These are phyloP conservation scores for Gisinianus flammeolus DNA, from an alignment of 2,888 invertebrate genomes.

Conservation along the genomic window DNA sequence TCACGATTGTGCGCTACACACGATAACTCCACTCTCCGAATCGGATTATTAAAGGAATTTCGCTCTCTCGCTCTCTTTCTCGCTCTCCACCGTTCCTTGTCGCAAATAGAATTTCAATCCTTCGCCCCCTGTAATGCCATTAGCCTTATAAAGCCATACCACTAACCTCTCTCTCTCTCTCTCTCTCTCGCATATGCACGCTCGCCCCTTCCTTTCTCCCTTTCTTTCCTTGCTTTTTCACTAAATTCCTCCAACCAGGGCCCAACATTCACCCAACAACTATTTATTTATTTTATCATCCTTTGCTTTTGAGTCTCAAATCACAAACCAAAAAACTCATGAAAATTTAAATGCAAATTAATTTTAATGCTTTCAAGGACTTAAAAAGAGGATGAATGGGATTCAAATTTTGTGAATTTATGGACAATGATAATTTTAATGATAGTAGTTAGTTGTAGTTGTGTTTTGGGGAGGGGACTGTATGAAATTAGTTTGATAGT, in stretches of 20 bases:
- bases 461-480: too few relatives aligned
- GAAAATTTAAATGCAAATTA: too few relatives aligned
- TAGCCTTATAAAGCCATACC: conserved; percentile 40
- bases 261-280: neutral
- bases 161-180: conserved; percentile 7
- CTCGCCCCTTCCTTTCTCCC: conserved; percentile 3
- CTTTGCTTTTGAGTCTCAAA: too few relatives aligned
- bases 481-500: too few relatives aligned
- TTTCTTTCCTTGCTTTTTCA: neutral
- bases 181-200: neutral
- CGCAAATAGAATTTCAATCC: conserved; percentile 44
- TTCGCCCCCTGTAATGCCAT: conserved; percentile 40
- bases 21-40: conserved; percentile 43
- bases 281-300: too few relatives aligned
- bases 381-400: too few relatives aligned
- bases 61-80: conserved; percentile 28
- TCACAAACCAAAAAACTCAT: too few relatives aligned
- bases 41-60: conserved; percentile 44
- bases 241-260: neutral
- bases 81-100: conserved; percentile 34
- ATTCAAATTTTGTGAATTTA: too few relatives aligned
- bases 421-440: too few relatives aligned
- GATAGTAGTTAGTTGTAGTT: too few relatives aligned
- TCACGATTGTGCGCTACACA: conserved; percentile 46
- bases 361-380: too few relatives aligned